A percentile compares a stretch with the other conserved stretches of the same genome.
phyloP scores from a whole-genome alignment of 2,113 vertebrate species.

The Amphiprion ocellaris region DNA sequence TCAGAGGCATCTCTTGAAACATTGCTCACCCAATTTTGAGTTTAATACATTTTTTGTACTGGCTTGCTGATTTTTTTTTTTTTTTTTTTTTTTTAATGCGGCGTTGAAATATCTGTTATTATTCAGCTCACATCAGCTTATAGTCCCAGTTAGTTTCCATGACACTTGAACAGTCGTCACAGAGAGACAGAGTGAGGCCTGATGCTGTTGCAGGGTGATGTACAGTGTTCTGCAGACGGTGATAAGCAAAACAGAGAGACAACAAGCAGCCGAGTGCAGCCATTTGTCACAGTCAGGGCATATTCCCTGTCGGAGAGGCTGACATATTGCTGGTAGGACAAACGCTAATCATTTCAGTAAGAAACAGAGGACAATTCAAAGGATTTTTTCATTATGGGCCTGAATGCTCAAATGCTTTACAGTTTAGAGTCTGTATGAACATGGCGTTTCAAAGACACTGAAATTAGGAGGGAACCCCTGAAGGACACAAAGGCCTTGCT shows the following conservation, averaged over 20 bases:
- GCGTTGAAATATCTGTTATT: not conserved
- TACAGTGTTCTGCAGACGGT: conserved; percentile 8
- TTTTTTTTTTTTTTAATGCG: not conserved
- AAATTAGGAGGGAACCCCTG: conserved; percentile 51
- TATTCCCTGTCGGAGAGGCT: conserved; percentile 21
- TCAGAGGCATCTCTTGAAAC: not conserved
- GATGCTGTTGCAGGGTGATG: not conserved
- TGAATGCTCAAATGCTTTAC: conserved; percentile 22
- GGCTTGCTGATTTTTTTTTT: not conserved
- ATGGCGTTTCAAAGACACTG: conserved; percentile 65
- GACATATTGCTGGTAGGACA: conserved; percentile 16
- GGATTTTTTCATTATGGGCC: conserved; percentile 12
- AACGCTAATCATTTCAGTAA: conserved; percentile 14
- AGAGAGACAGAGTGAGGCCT: conserved; percentile 27
- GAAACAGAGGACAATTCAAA: conserved; percentile 12
- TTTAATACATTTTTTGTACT: not conserved
- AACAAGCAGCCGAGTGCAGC: conserved; percentile 28
- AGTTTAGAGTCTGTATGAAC: conserved; percentile 32
- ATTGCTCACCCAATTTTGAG: not conserved
- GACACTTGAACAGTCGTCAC: conserved; percentile 18
- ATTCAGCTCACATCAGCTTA: conserved; percentile 22
- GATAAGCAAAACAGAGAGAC: conserved; percentile 19
- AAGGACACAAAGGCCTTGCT: conserved; percentile 31
- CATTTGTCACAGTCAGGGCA: conserved; percentile 33
- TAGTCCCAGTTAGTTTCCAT: not conserved